These are phyloP conservation scores for Drosophila infuscata DNA, from an alignment of 2,888 invertebrate species.

Conservation along the genomic window DNA sequence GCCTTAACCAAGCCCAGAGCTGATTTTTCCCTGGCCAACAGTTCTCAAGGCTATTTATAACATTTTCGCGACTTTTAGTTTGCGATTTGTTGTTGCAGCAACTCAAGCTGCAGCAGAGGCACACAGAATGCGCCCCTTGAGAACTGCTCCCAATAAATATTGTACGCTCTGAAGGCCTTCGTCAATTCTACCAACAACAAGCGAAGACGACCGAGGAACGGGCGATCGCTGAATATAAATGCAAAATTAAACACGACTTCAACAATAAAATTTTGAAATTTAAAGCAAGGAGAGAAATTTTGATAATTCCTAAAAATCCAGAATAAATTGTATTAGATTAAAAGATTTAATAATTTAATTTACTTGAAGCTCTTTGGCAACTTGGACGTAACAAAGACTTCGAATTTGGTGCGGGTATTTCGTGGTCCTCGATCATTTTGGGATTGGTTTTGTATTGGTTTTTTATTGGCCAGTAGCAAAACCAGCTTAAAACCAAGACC, in stretches of 20 bases:
- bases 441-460: conserved; percentile 1
- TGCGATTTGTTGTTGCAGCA: conserved; percentile 32
- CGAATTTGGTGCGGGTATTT: conserved; percentile 3
- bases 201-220: conserved; percentile 14
- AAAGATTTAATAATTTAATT: background rate
- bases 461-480: conserved; percentile 36
- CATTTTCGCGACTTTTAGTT: conserved; percentile 48
- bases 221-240: conserved; percentile 19
- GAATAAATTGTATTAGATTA: background rate
- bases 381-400: background rate
- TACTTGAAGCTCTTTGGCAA: background rate
- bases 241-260: conserved; percentile 3
- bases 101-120: background rate
- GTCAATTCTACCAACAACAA: conserved; percentile 12
- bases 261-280: background rate
- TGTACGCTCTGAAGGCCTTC: conserved; percentile 59
- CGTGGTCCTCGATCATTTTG: conserved; percentile 3
- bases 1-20: conserved; percentile 44
- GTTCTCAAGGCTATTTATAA: conserved; percentile 54
- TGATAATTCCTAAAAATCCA: background rate
- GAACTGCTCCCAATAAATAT: conserved; percentile 59
- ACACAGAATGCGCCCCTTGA: conserved; percentile 57
- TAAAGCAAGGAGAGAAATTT: background rate
- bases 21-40: conserved; percentile 25
- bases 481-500: conserved; percentile 41